These are phyloP conservation scores for Drosophila equinoxialis DNA, from an alignment of 1,140 invertebrate species.

Conservation along the genomic window DNA sequence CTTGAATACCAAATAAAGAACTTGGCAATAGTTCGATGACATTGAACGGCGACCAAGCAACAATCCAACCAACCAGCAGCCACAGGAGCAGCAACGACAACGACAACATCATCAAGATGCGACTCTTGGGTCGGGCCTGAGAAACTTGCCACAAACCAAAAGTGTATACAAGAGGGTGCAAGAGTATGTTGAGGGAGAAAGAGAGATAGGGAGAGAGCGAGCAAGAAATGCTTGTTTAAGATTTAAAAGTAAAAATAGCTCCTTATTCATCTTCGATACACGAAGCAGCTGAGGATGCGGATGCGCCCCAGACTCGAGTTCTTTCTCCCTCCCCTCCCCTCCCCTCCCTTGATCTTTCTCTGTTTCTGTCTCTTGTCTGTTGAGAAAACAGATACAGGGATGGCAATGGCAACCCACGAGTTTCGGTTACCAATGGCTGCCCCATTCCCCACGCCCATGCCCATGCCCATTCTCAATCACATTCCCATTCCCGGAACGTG, in stretches of 20 bases:
- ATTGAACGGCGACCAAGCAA: constrained; percentile 57
- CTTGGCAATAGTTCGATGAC: constrained; percentile 76
- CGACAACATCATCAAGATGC: constrained; percentile 57
- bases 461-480: constrained; percentile 29
- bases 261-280: constrained; percentile 78
- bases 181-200: neutral
- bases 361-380: constrained; percentile 26
- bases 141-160: constrained; percentile 42
- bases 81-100: neutral
- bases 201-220: neutral
- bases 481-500: constrained; percentile 59
- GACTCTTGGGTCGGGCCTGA: constrained; percentile 31
- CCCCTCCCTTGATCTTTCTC: neutral
- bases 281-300: constrained; percentile 53
- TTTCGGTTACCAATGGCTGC: constrained; percentile 18
- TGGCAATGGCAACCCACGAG: constrained; percentile 23
- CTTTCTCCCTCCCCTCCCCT: neutral
- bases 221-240: constrained; percentile 55
- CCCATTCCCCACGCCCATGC: neutral
- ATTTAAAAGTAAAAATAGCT: constrained; percentile 82
- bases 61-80: neutral
- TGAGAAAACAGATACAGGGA: constrained; percentile 16
- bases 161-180: neutral
- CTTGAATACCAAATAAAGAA: constrained; percentile 44
- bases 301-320: constrained; percentile 30